phyloP scores from a whole-genome alignment of 2,797 vertebrate genomes.

The Heterohyrax brucei region DNA sequence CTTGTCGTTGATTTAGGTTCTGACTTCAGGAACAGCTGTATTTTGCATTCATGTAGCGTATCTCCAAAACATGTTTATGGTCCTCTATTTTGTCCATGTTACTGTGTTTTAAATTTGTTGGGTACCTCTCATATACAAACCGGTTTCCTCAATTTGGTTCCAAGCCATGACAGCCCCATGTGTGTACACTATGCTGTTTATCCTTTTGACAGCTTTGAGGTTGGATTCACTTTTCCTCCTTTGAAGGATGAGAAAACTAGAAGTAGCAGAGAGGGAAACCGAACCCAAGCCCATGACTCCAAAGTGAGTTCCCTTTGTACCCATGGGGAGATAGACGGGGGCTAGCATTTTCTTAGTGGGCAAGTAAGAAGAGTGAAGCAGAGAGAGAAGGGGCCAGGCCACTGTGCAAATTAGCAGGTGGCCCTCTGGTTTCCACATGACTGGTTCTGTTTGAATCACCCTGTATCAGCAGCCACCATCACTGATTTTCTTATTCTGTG shows the following conservation, averaged over 20 bases:
- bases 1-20: not conserved
- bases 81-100: not conserved
- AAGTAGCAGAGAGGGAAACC: not conserved
- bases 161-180: not conserved
- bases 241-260: not conserved
- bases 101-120: not conserved
- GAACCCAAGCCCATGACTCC: not conserved
- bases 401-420: not conserved
- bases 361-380: not conserved
- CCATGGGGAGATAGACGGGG: not conserved
- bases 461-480: not conserved
- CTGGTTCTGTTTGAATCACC: not conserved
- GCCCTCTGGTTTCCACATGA: not conserved
- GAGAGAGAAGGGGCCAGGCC: not conserved
- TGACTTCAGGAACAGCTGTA: not conserved
- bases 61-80: not conserved
- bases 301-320: not conserved
- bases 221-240: not conserved
- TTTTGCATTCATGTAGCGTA: not conserved
- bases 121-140: not conserved
- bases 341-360: not conserved
- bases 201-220: not conserved
- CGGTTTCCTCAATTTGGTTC: not conserved
- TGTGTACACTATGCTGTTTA: not conserved
- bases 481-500: not conserved